Conservation (phyloP, 2,888 invertebrate genomes). For the Mechanitis messenoides region DNA sequence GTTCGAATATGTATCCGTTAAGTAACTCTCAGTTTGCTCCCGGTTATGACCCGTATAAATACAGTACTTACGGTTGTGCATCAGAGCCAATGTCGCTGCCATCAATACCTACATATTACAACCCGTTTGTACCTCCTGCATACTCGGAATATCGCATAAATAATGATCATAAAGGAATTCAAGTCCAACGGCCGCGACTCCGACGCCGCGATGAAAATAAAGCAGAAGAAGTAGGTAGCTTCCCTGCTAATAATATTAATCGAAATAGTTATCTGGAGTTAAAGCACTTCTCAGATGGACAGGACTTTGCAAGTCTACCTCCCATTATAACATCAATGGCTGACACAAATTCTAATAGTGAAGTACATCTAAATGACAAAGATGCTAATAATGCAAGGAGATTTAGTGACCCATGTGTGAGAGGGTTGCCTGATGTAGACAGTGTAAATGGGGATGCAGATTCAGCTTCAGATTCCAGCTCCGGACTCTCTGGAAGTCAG, state of each 20-base stretch:
- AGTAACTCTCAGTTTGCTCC: slow-evolving; percentile 59
- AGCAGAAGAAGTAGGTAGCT: slow-evolving; percentile 50
- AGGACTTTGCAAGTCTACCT: slow-evolving; percentile 82
- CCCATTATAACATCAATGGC: slow-evolving; percentile 79
- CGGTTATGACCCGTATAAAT: slow-evolving; percentile 68
- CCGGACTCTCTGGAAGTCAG: slow-evolving; percentile 70
- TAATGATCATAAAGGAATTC: slow-evolving; percentile 54
- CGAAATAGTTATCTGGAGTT: slow-evolving; percentile 55
- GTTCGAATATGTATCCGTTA: slow-evolving; percentile 53
- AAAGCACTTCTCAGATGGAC: slow-evolving; percentile 62
- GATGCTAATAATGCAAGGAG: slow-evolving; percentile 75
- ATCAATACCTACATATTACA: slow-evolving; percentile 76
- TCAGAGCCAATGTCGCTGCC: slow-evolving; percentile 81
- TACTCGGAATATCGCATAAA: slow-evolving; percentile 57
- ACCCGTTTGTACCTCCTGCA: slow-evolving; percentile 48
- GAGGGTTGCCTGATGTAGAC: slow-evolving; percentile 63
- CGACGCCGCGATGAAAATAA: slow-evolving; percentile 52
- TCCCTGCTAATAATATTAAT: slow-evolving; percentile 42
- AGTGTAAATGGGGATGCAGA: slow-evolving; percentile 68
- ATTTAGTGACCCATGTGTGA: slow-evolving; percentile 82
- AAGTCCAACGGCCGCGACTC: slow-evolving; percentile 54
- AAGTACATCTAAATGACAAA: slow-evolving; percentile 64
- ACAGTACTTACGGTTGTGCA: slow-evolving; percentile 70
- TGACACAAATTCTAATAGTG: slow-evolving; percentile 69
- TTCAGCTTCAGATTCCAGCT: slow-evolving; percentile 73